phyloP scores from a whole-genome alignment of 2,797 vertebrate genomes.

The Diplodus sargus region DNA sequence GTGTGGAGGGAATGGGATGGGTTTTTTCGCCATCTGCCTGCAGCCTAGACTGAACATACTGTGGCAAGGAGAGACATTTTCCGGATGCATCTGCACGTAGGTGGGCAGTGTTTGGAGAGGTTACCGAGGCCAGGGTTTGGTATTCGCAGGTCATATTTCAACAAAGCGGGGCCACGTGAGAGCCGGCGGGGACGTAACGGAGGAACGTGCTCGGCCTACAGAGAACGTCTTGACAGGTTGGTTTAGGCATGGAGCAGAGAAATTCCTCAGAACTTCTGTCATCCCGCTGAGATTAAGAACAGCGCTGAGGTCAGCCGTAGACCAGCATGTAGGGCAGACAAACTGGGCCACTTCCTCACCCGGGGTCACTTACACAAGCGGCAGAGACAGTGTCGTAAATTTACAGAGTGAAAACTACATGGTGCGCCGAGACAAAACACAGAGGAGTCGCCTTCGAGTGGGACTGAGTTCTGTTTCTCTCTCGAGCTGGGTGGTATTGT shows the following conservation, averaged over 20 bases:
- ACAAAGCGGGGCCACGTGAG: constrained; percentile 65
- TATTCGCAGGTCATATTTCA: constrained; percentile 74
- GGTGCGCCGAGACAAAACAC: constrained; percentile 43
- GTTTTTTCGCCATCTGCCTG: constrained; percentile 47
- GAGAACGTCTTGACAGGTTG: constrained; percentile 60
- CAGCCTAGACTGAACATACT: constrained; percentile 47
- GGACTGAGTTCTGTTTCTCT: constrained; percentile 49
- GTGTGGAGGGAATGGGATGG: constrained; percentile 21
- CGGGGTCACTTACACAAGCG: constrained; percentile 56
- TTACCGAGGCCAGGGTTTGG: constrained; percentile 59
- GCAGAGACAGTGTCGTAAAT: constrained; percentile 48
- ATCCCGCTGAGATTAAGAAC: constrained; percentile 68
- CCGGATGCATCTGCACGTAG: constrained; percentile 66
- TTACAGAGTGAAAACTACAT: constrained; percentile 34
- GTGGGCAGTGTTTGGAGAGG: constrained; percentile 67
- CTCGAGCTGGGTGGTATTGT: constrained; percentile 74
- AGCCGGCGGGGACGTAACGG: constrained; percentile 37
- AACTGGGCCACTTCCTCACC: constrained; percentile 45
- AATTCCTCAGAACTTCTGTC: constrained; percentile 83
- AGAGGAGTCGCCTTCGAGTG: constrained; percentile 28
- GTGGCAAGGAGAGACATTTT: constrained; percentile 64
- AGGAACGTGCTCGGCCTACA: constrained; percentile 48
- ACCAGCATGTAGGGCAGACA: constrained; percentile 43
- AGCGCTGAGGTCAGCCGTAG: constrained; percentile 63
- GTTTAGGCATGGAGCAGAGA: constrained; percentile 82